Base-by-base conservation (phyloP, 1,140 invertebrate genomes). In the Drosophila ironensis region DNA sequence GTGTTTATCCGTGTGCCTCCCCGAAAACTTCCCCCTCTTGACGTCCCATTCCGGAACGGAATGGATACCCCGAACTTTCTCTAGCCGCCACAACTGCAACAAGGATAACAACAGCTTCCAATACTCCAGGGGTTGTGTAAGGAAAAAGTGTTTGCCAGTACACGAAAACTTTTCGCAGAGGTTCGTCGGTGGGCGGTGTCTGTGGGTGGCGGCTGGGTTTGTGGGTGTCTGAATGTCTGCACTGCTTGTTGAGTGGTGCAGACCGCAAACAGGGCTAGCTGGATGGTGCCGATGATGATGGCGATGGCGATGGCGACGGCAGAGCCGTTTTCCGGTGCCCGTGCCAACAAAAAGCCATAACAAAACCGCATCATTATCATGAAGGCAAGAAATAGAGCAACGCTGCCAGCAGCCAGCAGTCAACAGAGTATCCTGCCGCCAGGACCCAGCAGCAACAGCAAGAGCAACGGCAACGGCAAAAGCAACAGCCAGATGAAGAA, bases 341-440 rank as follows among this genome's bases (percentile, higher is more conserved):
- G 61, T 72, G 73, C 67, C 73, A 77, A 61, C 73, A 67, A 72
- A 77, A 77, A 78, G 60, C 74, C 63, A 71, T 72, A 72, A 68
- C 74, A 67, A 77, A 77, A 77, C 73, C 73, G 73, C 73, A 77
- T 77, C 67, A 77, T 77, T 77, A 77, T 77, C 73, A 71, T 72
- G 60, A 72, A 59, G 59, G 60, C 73, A 77, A 67, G 73, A 67
- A 77, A 72, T 77, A 54, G 57, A 68, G 48, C 52, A 76, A 51
- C 50, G 50, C 14, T 42, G 30, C 25, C 40, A 45, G 57, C 14
- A 41, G 11, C 47, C 61, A 27, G 45, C n/a, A 46, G 38, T 16
- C 11, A 14, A 25, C 42, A 12, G 7, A 37, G 33, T 37, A 63
- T 14, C 35, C 22, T 16, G 16, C 14, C 37, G 33, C 27, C 33